Evolutionary conservation across 1,140 invertebrate species (phyloP).

Genomic region (Drosophila persimilis): DNA sequence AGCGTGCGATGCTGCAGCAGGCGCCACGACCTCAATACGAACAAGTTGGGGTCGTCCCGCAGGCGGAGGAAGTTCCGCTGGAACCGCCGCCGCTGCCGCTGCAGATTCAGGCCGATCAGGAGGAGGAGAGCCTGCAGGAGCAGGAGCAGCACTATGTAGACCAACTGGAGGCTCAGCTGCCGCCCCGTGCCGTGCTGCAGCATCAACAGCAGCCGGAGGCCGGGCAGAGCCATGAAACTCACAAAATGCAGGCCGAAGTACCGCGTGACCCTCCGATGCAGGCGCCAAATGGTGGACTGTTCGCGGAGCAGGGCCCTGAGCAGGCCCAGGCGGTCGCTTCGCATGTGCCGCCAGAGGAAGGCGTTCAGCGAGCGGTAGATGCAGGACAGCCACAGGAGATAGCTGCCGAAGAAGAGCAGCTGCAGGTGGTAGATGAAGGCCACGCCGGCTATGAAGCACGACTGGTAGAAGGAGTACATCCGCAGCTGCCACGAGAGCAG

Average conservation of each 20-base stretch:
- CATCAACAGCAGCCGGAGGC: neutral
- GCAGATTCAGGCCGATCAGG: slow-evolving; percentile 23
- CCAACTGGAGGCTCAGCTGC: slow-evolving; percentile 14
- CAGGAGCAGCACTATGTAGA: slow-evolving; percentile 18
- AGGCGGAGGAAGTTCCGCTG: slow-evolving; percentile 27
- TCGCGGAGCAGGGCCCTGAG: slow-evolving; percentile 26
- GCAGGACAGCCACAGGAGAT: slow-evolving; percentile 56
- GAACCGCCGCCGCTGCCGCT: slow-evolving; percentile 39
- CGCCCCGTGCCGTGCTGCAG: neutral
- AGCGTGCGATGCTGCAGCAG: slow-evolving; percentile 43
- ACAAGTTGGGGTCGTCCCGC: slow-evolving; percentile 40
- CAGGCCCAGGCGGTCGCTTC: slow-evolving; percentile 17
- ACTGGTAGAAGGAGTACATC: slow-evolving; percentile 56
- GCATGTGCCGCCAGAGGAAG: slow-evolving; percentile 45
- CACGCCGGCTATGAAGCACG: slow-evolving; percentile 46
- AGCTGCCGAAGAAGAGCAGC: slow-evolving; percentile 57
- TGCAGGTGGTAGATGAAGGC: slow-evolving; percentile 49
- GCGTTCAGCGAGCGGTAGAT: slow-evolving; percentile 48
- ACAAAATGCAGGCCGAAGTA: slow-evolving; percentile 52
- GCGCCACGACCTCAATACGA: slow-evolving; percentile 45
- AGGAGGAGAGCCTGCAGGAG: slow-evolving; percentile 24
- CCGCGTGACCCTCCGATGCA: slow-evolving; percentile 34
- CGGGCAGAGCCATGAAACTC: slow-evolving; percentile 34
- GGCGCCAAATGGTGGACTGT: slow-evolving; percentile 23
- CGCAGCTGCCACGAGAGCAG: slow-evolving; percentile 39